These are phyloP conservation scores for Schlechtendalia chinensis DNA, from an alignment of 1,140 invertebrate species.

Conservation along the genomic window DNA sequence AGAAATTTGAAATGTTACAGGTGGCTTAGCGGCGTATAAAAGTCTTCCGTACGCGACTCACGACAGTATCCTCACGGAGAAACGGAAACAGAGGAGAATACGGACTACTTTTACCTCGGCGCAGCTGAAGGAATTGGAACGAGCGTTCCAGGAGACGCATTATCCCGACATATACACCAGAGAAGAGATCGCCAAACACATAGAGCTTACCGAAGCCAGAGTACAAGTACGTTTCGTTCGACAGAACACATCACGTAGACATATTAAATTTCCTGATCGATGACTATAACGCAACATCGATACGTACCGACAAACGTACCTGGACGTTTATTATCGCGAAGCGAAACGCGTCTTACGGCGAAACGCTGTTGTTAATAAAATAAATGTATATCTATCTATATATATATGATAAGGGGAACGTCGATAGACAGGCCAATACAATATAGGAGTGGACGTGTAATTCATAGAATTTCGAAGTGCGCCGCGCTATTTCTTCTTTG, in stretches of 20 bases:
- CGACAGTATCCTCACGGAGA: slow-evolving; percentile 80
- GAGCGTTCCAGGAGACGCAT: slow-evolving; percentile 95
- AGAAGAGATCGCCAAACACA: slow-evolving; percentile 97
- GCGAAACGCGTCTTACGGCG: background rate
- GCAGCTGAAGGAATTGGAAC: slow-evolving; percentile 93
- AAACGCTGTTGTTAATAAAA: background rate
- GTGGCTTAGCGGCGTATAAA: slow-evolving; percentile 77
- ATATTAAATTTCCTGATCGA: background rate
- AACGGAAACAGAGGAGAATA: slow-evolving; percentile 88
- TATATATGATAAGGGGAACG: background rate
- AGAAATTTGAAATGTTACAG: slow-evolving; percentile 58
- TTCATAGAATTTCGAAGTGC: background rate
- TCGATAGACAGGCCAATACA: too few relatives aligned
- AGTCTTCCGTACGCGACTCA: slow-evolving; percentile 80
- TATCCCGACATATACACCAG: slow-evolving; percentile 99
- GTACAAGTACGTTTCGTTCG: slow-evolving; percentile 79
- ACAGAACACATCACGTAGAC: background rate
- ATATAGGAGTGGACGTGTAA: background rate
- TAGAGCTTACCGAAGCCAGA: slow-evolving; percentile 95
- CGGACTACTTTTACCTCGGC: slow-evolving; percentile 95
- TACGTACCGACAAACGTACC: background rate
- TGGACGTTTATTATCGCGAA: background rate
- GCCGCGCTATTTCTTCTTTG: background rate
- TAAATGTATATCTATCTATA: too few relatives aligned
- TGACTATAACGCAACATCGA: too few relatives aligned